Percentiles rank a stretch among this genome's conserved stretches.
These are phyloP conservation scores for Zosterops lateralis DNA, from an alignment of 2,113 vertebrate species.

Conservation along the genomic window DNA sequence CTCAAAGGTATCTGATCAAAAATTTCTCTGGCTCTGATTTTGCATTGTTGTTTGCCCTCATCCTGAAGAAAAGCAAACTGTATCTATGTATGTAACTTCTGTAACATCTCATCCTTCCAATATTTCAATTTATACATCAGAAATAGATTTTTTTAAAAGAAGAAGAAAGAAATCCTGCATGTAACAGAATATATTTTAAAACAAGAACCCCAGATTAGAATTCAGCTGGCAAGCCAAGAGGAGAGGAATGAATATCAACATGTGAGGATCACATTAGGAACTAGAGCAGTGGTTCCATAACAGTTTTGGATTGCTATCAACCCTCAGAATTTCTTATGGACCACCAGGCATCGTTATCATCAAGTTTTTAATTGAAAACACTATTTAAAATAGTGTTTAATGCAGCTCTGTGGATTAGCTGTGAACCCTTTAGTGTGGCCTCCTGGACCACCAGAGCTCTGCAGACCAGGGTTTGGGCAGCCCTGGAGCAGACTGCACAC, in stretches of 20 bases:
- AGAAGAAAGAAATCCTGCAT: neutral
- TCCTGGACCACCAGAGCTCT: conserved; percentile 58
- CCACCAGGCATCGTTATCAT: conserved; percentile 45
- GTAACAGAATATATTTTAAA: neutral
- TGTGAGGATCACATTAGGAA: neutral
- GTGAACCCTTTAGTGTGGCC: neutral
- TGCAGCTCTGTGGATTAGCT: conserved; percentile 14
- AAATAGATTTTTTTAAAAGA: neutral
- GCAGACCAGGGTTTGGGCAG: neutral
- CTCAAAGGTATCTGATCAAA: neutral
- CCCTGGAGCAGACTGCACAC: conserved; percentile 45
- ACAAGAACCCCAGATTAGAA: neutral
- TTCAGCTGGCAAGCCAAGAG: neutral
- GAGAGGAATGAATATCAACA: neutral
- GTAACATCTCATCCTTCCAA: neutral
- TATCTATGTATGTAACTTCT: neutral
- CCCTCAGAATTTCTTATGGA: conserved; percentile 30
- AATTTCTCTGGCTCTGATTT: neutral
- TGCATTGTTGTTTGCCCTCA: neutral
- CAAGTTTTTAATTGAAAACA: conserved; percentile 61
- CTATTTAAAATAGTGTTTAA: conserved; percentile 46
- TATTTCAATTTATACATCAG: neutral
- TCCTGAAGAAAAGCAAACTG: neutral
- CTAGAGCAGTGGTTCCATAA: neutral
- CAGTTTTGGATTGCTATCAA: conserved; percentile 34